Conservation (phyloP, 2,797 vertebrate species). For the Potorous gilbertii region DNA sequence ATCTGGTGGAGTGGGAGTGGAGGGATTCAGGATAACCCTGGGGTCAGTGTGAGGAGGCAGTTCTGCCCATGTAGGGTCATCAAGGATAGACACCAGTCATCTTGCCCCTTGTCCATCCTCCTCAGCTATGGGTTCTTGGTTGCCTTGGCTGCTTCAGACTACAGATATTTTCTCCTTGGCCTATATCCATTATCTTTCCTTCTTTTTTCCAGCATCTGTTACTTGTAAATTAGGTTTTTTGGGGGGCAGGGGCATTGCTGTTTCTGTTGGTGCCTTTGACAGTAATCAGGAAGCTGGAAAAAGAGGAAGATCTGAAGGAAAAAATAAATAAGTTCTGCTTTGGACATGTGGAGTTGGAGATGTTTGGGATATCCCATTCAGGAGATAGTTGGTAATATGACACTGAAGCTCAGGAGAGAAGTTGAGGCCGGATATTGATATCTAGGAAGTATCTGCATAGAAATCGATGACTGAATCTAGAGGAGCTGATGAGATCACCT, state of each 20-base stretch:
- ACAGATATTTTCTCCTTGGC: neutral
- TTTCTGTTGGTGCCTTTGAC: neutral
- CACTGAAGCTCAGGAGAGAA: too few species aligned
- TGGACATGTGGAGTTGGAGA: neutral
- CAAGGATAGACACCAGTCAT: neutral
- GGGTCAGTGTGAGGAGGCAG: neutral
- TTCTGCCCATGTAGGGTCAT: neutral
- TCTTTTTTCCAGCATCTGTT: neutral
- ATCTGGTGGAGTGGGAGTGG: too few species aligned
- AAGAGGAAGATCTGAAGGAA: neutral
- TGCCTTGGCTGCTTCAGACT: neutral
- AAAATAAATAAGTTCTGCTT: neutral
- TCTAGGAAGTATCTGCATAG: too few species aligned
- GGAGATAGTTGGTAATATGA: neutral
- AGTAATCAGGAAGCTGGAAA: neutral
- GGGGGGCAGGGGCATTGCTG: too few species aligned
- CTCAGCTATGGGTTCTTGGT: neutral
- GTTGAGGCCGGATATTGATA: too few species aligned
- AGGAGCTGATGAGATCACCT: too few species aligned
- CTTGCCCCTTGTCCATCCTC: neutral
- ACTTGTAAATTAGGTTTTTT: neutral
- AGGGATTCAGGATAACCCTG: too few species aligned
- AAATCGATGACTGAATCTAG: too few species aligned
- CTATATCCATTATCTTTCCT: neutral
- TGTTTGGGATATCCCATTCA: neutral